phyloP scores from a whole-genome alignment of 2,797 vertebrate species.

The Heliangelus exortis region DNA sequence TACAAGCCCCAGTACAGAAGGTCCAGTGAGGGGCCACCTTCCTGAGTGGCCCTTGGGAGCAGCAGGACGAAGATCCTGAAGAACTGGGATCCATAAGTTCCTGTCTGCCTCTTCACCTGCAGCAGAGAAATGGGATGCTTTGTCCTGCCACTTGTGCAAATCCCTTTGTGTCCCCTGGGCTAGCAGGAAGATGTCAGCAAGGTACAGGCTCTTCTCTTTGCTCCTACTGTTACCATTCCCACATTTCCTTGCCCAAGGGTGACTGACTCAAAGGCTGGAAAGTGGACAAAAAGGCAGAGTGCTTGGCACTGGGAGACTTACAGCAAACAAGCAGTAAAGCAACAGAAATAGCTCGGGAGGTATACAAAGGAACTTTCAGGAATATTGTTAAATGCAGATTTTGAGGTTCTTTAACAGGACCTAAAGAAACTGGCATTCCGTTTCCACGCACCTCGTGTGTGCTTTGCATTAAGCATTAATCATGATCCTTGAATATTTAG shows the following conservation, averaged over 20 bases:
- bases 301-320: not conserved
- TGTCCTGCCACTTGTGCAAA: not conserved
- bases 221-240: not conserved
- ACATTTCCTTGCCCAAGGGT: fast-evolving
- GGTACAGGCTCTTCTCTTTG: not conserved
- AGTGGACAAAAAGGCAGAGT: not conserved
- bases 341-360: not conserved
- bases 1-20: not conserved
- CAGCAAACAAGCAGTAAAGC: not conserved
- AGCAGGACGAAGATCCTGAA: not conserved
- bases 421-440: not conserved
- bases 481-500: constrained; percentile 16
- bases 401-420: not conserved
- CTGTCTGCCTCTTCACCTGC: not conserved
- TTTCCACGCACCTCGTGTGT: not conserved
- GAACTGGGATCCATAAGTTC: not conserved
- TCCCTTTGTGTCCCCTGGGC: not conserved
- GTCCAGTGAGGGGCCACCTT: not conserved
- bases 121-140: not conserved
- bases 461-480: constrained; percentile 28
- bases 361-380: not conserved
- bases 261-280: fast-evolving
- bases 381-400: not conserved
- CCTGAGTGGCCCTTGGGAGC: fast-evolving
- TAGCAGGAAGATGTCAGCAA: not conserved